A percentile compares a stretch with the other conserved stretches of the same genome.
These are phyloP conservation scores for Tanytarsus gracilentus DNA, from an alignment of 2,888 invertebrate genomes.

Conservation along the genomic window DNA sequence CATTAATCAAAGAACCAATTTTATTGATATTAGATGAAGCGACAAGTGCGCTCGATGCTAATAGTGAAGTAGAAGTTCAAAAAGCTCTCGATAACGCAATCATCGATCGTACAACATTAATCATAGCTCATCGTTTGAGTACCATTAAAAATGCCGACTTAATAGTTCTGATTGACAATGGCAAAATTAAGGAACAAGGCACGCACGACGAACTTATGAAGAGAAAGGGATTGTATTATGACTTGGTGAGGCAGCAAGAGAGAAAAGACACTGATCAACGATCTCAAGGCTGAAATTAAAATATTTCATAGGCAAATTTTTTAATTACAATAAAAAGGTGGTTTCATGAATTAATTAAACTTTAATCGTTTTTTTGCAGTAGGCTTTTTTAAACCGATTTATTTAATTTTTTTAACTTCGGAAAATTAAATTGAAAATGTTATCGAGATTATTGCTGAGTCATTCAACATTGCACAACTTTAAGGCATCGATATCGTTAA, in stretches of 20 bases:
- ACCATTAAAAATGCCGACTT: constrained; percentile 85
- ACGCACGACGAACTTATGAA: constrained; percentile 70
- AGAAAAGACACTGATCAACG: constrained; percentile 39
- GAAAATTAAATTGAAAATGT: not conserved
- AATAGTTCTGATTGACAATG: constrained; percentile 82
- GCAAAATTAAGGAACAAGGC: constrained; percentile 71
- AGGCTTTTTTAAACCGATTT: too few relatives aligned
- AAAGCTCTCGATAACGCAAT: constrained; percentile 76
- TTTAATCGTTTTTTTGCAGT: too few relatives aligned
- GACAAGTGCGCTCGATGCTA: constrained; percentile 87
- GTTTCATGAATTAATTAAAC: too few relatives aligned
- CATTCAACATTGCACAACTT: constrained; percentile 7
- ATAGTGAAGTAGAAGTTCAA: constrained; percentile 85
- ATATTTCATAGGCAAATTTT: not conserved
- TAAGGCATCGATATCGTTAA: not conserved
- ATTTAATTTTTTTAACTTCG: too few relatives aligned
- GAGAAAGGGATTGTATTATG: constrained; percentile 75
- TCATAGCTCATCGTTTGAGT: constrained; percentile 89
- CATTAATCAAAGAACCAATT: constrained; percentile 81
- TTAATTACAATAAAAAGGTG: not conserved
- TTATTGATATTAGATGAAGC: constrained; percentile 89
- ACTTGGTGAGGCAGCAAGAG: constrained; percentile 68
- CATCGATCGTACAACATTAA: constrained; percentile 79
- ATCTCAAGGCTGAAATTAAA: not conserved
- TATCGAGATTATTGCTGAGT: not conserved